Conservation (phyloP, 2,113 vertebrate genomes). For the Pseudonaja textilis region DNA sequence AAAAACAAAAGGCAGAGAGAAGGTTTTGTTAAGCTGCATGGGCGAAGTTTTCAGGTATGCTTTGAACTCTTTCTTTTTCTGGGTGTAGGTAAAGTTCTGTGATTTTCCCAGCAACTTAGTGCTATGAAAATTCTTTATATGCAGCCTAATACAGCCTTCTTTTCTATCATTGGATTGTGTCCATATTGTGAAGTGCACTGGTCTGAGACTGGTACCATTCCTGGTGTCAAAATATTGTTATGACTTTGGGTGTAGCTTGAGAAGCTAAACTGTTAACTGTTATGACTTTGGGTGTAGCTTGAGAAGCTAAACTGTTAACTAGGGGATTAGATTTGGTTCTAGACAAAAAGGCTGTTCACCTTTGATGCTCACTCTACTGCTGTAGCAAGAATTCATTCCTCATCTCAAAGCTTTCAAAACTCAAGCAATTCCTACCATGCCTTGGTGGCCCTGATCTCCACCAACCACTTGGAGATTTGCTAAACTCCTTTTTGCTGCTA, state of each 20-base stretch:
- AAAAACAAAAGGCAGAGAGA: not conserved
- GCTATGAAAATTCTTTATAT: not conserved
- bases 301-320: not conserved
- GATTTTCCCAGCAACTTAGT: not conserved
- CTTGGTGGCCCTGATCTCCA: not conserved
- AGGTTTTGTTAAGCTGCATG: not conserved
- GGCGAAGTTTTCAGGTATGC: not conserved
- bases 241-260: not conserved
- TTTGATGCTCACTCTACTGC: not conserved
- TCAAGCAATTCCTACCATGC: not conserved
- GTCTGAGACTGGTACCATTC: not conserved
- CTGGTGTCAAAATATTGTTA: not conserved
- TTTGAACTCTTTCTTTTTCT: not conserved
- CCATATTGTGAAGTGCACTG: not conserved
- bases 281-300: not conserved
- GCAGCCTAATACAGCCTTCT: not conserved
- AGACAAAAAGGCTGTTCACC: not conserved
- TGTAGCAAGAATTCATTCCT: not conserved
- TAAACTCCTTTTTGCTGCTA: not conserved
- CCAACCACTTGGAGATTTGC: not conserved
- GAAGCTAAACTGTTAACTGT: not conserved
- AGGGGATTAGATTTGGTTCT: not conserved
- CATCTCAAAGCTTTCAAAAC: not conserved
- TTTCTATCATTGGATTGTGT: not conserved
- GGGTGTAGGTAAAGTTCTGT: not conserved